Percentiles rank a stretch among this genome's conserved stretches.
Evolutionary conservation across 2,113 vertebrate genomes (phyloP).

Genomic region (Hypanus sabinus): DNA sequence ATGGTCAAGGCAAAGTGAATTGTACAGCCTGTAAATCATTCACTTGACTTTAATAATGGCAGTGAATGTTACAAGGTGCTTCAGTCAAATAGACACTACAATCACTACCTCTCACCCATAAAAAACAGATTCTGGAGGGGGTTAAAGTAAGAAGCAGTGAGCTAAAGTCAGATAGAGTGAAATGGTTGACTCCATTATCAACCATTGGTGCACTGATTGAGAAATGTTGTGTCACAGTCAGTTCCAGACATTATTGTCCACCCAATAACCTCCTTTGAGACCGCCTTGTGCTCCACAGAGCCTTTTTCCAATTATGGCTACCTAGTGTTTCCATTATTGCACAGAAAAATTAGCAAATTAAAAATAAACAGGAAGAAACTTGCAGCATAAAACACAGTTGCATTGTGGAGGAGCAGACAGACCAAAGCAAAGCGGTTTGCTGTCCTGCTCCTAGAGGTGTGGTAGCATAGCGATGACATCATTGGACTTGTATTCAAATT

Average conservation of each 20-base stretch:
- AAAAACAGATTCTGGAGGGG: too few relatives aligned
- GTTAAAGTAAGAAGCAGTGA: neutral
- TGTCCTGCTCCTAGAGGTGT: too few relatives aligned
- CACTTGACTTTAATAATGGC: too few relatives aligned
- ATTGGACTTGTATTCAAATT: too few relatives aligned
- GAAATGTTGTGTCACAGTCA: neutral
- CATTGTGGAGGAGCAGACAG: neutral
- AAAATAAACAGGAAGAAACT: neutral
- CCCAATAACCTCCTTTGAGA: neutral
- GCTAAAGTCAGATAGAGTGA: too few relatives aligned
- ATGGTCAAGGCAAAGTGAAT: too few relatives aligned
- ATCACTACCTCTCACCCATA: too few relatives aligned
- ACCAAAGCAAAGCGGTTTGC: too few relatives aligned
- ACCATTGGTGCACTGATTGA: neutral
- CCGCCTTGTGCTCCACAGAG: neutral
- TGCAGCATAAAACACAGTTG: neutral
- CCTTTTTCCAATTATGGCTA: neutral
- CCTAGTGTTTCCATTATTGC: neutral
- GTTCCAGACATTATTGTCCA: neutral
- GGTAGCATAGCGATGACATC: too few relatives aligned
- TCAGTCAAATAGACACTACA: too few relatives aligned
- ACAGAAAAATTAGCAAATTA: neutral
- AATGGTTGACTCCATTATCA: too few relatives aligned
- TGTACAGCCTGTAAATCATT: too few relatives aligned
- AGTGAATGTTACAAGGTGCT: neutral